Conservation (phyloP, 2,888 invertebrate genomes). For the Dastarcus helophoroides region DNA sequence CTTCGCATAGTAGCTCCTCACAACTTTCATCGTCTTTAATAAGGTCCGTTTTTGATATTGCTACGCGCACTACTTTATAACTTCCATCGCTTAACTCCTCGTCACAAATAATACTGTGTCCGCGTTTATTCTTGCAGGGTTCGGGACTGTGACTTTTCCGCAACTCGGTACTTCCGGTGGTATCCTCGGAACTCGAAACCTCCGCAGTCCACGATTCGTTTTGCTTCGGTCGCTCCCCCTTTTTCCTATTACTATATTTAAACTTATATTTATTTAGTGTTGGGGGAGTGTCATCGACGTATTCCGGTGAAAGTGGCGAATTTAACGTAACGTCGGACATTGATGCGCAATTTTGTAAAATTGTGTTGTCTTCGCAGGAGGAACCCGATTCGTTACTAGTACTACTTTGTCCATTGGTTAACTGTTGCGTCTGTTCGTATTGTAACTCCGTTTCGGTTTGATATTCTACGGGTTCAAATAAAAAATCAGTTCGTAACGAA, state of each 20-base stretch:
- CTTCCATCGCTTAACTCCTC: conserved; percentile 23
- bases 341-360: conserved; percentile 32
- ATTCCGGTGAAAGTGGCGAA: conserved; percentile 34
- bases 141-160: conserved; percentile 23
- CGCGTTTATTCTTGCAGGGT: conserved; percentile 17
- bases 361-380: conserved; percentile 32
- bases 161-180: conserved; percentile 28
- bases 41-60: conserved; percentile 26
- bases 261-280: conserved; percentile 34
- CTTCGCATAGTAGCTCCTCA: conserved; percentile 25
- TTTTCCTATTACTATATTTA: conserved; percentile 36
- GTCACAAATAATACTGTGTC: conserved; percentile 19
- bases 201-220: conserved; percentile 13
- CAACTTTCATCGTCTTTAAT: conserved; percentile 25
- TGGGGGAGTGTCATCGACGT: conserved; percentile 25
- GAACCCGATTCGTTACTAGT: conserved; percentile 26
- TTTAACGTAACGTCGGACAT: conserved; percentile 37
- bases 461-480: conserved; percentile 35
- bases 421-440: conserved; percentile 24
- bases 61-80: conserved; percentile 28
- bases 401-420: conserved; percentile 30
- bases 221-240: conserved; percentile 25
- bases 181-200: conserved; percentile 33
- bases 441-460: conserved; percentile 28
- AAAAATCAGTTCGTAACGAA: conserved; percentile 29